Evolutionary conservation across 2,113 vertebrate genomes (phyloP).

Genomic region (Coryphaenoides rupestris): DNA sequence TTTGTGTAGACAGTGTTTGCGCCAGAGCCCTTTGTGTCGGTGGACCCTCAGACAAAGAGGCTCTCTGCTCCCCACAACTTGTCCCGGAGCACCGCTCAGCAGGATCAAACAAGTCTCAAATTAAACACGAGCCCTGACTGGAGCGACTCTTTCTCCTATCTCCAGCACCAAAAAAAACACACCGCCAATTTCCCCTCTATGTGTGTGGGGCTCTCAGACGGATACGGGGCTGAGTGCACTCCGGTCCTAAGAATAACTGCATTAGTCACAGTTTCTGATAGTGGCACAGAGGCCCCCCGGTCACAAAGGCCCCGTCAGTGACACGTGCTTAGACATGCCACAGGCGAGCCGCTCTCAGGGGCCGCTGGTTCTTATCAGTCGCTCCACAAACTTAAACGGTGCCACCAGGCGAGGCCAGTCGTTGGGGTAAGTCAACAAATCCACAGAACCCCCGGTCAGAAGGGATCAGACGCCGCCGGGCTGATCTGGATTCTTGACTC

Average conservation of each 20-base stretch:
- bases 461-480: slow-evolving; percentile 36
- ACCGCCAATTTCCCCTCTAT: slow-evolving; percentile 44
- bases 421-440: slow-evolving; percentile 49
- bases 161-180: slow-evolving; percentile 19
- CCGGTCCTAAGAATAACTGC: slow-evolving; percentile 63
- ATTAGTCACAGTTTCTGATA: slow-evolving; percentile 67
- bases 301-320: slow-evolving; percentile 45
- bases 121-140: slow-evolving; percentile 27
- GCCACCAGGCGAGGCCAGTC: slow-evolving; percentile 37
- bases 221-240: slow-evolving; percentile 64
- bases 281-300: slow-evolving; percentile 45
- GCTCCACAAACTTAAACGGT: slow-evolving; percentile 36
- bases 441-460: slow-evolving; percentile 38
- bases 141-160: slow-evolving; percentile 50
- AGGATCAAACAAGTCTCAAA: slow-evolving; percentile 2
- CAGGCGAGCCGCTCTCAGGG: slow-evolving; percentile 51
- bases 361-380: slow-evolving; percentile 48
- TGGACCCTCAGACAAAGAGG: slow-evolving; percentile 20
- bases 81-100: slow-evolving; percentile 17
- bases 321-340: slow-evolving; percentile 57
- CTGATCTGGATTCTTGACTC: background rate
- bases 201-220: slow-evolving; percentile 46
- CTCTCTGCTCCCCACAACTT: slow-evolving; percentile 11
- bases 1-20: background rate
- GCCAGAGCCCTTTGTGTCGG: slow-evolving; percentile 9